Conservation (phyloP, 2,113 vertebrate species). For the Notiomystis cincta region DNA sequence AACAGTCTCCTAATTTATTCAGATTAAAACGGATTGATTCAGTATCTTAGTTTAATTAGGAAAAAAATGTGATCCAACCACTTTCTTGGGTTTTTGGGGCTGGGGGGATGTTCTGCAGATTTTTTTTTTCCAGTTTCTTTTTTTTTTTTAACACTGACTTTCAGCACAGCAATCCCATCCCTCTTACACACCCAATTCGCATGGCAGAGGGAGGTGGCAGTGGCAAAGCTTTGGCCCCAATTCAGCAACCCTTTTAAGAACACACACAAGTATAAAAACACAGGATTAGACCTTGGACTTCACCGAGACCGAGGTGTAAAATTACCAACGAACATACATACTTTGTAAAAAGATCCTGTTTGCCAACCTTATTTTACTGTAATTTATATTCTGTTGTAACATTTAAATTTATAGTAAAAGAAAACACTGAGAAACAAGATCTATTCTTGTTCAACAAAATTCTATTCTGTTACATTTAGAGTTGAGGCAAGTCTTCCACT, state of each 20-base stretch:
- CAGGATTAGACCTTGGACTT: conserved; percentile 35
- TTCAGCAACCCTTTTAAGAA: conserved; percentile 58
- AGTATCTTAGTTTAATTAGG: conserved; percentile 61
- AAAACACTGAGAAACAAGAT: conserved; percentile 36
- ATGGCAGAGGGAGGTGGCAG: not conserved
- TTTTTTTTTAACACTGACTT: conserved; percentile 43
- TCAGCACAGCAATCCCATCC: conserved; percentile 57
- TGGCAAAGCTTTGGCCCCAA: not conserved
- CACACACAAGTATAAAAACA: conserved; percentile 9
- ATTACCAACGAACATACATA: not conserved
- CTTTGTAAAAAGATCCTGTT: conserved; percentile 35
- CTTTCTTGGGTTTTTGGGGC: not conserved
- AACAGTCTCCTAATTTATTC: conserved; percentile 73
- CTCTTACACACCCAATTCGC: conserved; percentile 41
- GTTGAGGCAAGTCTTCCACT: not conserved
- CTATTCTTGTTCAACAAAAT: conserved; percentile 25
- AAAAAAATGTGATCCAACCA: conserved; percentile 1
- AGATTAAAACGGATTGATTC: conserved; percentile 68
- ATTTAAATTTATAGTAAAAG: conserved; percentile 25
- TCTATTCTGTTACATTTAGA: not conserved
- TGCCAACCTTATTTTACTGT: conserved; percentile 38
- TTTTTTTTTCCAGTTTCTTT: not conserved
- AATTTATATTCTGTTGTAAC: conserved; percentile 60
- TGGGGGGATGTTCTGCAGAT: not conserved
- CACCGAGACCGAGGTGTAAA: not conserved